Base-by-base conservation (phyloP, 2,113 vertebrate species). In the Nanorana parkeri region DNA sequence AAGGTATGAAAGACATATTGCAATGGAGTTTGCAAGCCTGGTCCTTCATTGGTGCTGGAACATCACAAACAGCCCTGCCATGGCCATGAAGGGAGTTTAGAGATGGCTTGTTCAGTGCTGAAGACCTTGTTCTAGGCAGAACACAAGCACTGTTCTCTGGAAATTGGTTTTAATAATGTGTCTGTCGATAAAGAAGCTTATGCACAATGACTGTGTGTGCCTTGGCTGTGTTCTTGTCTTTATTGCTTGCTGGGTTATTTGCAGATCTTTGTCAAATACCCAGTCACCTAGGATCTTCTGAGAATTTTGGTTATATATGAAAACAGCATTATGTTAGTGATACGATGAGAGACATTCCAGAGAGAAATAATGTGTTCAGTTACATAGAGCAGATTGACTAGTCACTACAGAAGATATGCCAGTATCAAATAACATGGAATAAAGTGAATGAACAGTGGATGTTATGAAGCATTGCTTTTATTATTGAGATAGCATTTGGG, bases 381-480 rank as follows among this genome's bases (percentile, higher is more conserved):
- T 36, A 67, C 65, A 67, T 67, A 41, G 17, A 67, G 32, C 20
- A n/a, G 16, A 41, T 11, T 41, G 65, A 41, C 29, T 41, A 41
- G 29, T 36, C 65, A 21, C 28, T 41, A 36, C 17, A 1, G 29
- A 67, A 1, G 29, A 67, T 32, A 67, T 32, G 20, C 13, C 19
- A 20, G 29, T 36, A 67, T 67, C 65, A 67, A 41, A 32, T 67
- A 36, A 67, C 65, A 67, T 67, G 65, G 65, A 67, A 36, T 67
- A 20, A 67, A 67, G 26, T 63, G 29, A 41, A 67, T 67, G 29
- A 36, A n/a, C 65, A 4, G 7, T 10, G 26, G 65, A 67, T 36
- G 29, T 32, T 29, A 67, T 41, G 28, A 67, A 36, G 65, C 20
- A 41, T 36, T 41, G 65, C 17, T 67, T 20, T 67, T 67, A 41